phyloP scores from a whole-genome alignment of 1,140 invertebrate genomes.

The Penaeus chinensis region DNA sequence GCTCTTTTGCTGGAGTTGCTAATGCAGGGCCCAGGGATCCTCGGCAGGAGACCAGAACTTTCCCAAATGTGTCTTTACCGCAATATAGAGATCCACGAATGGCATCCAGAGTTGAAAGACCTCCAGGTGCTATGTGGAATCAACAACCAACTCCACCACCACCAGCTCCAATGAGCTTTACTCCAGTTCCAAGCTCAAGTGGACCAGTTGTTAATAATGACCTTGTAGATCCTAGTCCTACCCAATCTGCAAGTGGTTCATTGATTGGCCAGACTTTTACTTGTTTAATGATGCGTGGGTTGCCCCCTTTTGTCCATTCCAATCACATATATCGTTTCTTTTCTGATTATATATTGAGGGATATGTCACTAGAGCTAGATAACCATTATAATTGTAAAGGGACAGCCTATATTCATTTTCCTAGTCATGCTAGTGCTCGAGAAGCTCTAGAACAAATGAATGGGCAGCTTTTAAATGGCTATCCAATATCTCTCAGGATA shows the following conservation, averaged over 20 bases:
- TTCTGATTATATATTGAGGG: constrained; percentile 49
- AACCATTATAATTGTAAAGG: constrained; percentile 45
- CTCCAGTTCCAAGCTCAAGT: not conserved
- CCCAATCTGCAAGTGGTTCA: constrained; percentile 45
- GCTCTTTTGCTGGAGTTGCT: not conserved
- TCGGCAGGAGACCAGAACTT: constrained; percentile 25
- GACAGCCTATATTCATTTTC: constrained; percentile 52
- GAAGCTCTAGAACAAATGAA: constrained; percentile 50
- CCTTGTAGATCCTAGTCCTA: constrained; percentile 26
- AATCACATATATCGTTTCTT: constrained; percentile 53
- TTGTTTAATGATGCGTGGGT: constrained; percentile 51
- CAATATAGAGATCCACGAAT: constrained; percentile 47
- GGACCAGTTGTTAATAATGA: not conserved
- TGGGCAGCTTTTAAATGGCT: constrained; percentile 37
- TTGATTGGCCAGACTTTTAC: constrained; percentile 51
- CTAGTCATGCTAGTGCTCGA: constrained; percentile 49
- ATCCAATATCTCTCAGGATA: constrained; percentile 37
- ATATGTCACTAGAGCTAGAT: constrained; percentile 52
- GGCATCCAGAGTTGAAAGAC: constrained; percentile 39
- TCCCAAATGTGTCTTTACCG: not conserved
- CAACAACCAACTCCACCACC: constrained; percentile 18
- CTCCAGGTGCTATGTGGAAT: constrained; percentile 28
- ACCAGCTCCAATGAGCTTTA: not conserved
- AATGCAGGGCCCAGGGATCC: constrained; percentile 22
- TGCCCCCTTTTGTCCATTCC: constrained; percentile 41